Evolutionary conservation across 2,888 invertebrate species (phyloP), one percentile per base, ranked within the genome.

Genomic region (Augochlorella aurata): DNA sequence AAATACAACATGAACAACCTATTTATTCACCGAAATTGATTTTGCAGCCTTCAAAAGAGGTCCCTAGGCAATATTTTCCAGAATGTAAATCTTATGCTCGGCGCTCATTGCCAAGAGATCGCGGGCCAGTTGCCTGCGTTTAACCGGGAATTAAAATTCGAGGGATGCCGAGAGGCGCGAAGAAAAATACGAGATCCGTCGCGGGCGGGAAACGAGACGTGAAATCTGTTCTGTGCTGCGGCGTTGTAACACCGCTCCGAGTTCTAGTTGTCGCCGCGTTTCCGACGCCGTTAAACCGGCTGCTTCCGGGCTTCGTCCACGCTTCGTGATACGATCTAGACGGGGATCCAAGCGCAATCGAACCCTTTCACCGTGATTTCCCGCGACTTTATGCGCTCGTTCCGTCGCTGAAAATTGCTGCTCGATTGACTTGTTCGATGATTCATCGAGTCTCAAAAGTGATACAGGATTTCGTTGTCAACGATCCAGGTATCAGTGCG

Each of bases 101-200:
- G 38, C 38, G 58, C n/a, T 29, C 45, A 72, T 69, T 77, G 87
- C 87, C 87, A 85, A 85, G 66, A 66, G 81, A 38, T 72, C 72
- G 82, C 79, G 79, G 78, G 78, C 67, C 72, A 24, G 50, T 47
- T 78, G 87, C 85, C 85, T 82, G 29, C 82, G 85, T 77, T 85
- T 82, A 83, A 87, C 70, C 79, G 74, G 74, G 75, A 85, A 88
- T 87, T 85, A 88, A 87, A 88, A 83, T 79, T 77, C 72, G 52
- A 69, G 78, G 75, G 77, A 71, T 74, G 24, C 69, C 12, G 54
- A 21, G 52, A 0, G 16, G 4, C 4, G 16, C 24, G 7, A 24
- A 7, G 58, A 14, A 58, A 58, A 58, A 24, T 24, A 58, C 24
- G 58, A 58, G 14, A 24, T 58, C 58, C n/a, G 12, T 0, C 21